These are phyloP conservation scores for Listronotus oregonensis DNA, from an alignment of 1,140 invertebrate species.

Conservation along the genomic window DNA sequence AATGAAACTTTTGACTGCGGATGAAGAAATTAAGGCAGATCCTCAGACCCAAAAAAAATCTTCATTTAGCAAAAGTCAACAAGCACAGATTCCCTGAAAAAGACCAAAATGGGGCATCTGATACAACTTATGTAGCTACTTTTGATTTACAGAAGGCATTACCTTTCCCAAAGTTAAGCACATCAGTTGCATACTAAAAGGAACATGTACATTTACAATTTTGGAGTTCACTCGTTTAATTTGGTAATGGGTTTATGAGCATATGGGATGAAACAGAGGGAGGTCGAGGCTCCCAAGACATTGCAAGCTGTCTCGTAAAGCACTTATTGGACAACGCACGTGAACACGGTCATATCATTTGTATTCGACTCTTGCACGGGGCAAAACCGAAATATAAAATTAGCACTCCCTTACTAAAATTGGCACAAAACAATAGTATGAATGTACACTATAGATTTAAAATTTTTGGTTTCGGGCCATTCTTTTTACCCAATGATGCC, in stretches of 20 bases:
- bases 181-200: constrained; percentile 25
- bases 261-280: constrained; percentile 21
- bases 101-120: neutral
- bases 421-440: too few species aligned
- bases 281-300: constrained; percentile 29
- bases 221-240: constrained; percentile 24
- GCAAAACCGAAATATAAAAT: too few species aligned
- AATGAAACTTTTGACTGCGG: constrained; percentile 12
- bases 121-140: constrained; percentile 3
- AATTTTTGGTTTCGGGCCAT: too few species aligned
- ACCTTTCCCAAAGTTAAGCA: constrained; percentile 25
- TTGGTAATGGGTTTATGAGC: constrained; percentile 17
- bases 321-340: neutral
- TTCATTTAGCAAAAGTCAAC: constrained; percentile 11
- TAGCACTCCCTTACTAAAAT: too few species aligned
- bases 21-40: constrained; percentile 22
- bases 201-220: constrained; percentile 29
- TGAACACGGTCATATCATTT: too few species aligned
- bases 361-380: too few species aligned
- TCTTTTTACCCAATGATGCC: too few species aligned
- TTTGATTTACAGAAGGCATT: constrained; percentile 32
- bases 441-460: too few species aligned
- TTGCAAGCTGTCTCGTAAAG: constrained; percentile 26
- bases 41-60: constrained; percentile 3
- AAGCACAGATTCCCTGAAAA: constrained; percentile 6